phyloP scores from a whole-genome alignment of 2,888 invertebrate species.

The Acanthosoma haemorrhoidale region DNA sequence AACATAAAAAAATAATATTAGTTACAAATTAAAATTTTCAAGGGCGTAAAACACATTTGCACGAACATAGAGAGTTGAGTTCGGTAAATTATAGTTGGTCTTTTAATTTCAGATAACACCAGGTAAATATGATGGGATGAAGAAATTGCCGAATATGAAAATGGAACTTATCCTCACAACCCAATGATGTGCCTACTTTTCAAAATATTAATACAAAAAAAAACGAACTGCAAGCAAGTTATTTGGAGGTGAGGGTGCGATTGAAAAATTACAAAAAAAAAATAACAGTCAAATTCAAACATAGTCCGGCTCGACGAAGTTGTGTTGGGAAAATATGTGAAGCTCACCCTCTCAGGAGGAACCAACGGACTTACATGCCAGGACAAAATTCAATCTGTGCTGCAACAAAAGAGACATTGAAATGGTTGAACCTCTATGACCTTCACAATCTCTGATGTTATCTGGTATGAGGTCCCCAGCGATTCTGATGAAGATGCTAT shows the following conservation, averaged over 20 bases:
- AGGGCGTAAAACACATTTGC: no score
- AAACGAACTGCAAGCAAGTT: no score
- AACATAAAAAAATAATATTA: no score
- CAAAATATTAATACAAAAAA: no score
- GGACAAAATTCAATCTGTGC: conserved; percentile 3
- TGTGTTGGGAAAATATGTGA: not conserved
- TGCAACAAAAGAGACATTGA: not conserved
- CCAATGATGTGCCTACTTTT: not conserved
- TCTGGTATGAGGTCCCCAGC: not conserved
- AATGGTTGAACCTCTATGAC: not conserved
- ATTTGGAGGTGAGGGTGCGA: no score
- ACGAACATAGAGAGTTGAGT: no score
- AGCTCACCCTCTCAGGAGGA: not conserved
- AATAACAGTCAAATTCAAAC: not conserved
- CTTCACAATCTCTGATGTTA: not conserved
- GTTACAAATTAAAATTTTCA: not conserved
- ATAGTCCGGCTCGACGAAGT: not conserved
- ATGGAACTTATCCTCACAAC: not conserved
- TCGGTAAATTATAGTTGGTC: no score
- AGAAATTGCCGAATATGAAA: no score
- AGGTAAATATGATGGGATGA: no score
- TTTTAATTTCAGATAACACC: no score
- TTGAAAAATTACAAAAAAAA: not conserved
- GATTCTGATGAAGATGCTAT: conserved; percentile 1
- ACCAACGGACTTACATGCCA: conserved; percentile 1